phyloP scores from a whole-genome alignment of 2,797 vertebrate species.

The Pseudocheirus occidentalis region DNA sequence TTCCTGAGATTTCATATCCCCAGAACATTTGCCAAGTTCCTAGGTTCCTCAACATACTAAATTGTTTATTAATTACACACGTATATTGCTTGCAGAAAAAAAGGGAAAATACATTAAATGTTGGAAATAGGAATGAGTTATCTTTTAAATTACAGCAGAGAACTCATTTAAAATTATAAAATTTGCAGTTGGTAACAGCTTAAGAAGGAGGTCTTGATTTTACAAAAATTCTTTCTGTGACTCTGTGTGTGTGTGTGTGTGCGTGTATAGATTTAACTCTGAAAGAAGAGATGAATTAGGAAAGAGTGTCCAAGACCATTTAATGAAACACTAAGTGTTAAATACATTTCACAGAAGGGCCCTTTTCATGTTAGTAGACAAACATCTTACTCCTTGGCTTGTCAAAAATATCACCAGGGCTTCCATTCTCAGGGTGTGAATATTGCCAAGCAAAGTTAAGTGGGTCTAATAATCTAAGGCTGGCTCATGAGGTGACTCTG shows the following conservation, averaged over 20 bases:
- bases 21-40: conserved; percentile 98
- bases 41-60: conserved; percentile 97
- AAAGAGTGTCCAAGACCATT: conserved; percentile 55
- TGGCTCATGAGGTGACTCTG: conserved; percentile 61
- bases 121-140: conserved; percentile 86
- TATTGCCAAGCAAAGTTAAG: conserved; percentile 48
- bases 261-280: conserved; percentile 39
- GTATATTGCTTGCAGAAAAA: conserved; percentile 93
- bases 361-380: conserved; percentile 65
- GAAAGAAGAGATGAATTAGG: conserved; percentile 56
- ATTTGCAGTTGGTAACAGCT: conserved; percentile 76
- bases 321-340: conserved; percentile 38
- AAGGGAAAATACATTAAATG: conserved; percentile 89
- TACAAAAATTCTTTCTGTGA: background rate
- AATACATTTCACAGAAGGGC: conserved; percentile 62
- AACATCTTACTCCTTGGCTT: conserved; percentile 58
- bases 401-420: conserved; percentile 57
- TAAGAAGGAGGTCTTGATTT: conserved; percentile 69
- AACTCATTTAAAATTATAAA: conserved; percentile 79
- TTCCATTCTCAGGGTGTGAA: conserved; percentile 1
- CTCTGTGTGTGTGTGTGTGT: background rate
- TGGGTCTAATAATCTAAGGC: conserved; percentile 53
- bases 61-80: conserved; percentile 99
- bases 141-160: conserved; percentile 85
- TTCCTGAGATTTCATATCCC: conserved; percentile 98